Evolutionary conservation across 2,797 vertebrate species (phyloP), one percentile per base, ranked within the genome.

Genomic region (Poeciliopsis gracilis): DNA sequence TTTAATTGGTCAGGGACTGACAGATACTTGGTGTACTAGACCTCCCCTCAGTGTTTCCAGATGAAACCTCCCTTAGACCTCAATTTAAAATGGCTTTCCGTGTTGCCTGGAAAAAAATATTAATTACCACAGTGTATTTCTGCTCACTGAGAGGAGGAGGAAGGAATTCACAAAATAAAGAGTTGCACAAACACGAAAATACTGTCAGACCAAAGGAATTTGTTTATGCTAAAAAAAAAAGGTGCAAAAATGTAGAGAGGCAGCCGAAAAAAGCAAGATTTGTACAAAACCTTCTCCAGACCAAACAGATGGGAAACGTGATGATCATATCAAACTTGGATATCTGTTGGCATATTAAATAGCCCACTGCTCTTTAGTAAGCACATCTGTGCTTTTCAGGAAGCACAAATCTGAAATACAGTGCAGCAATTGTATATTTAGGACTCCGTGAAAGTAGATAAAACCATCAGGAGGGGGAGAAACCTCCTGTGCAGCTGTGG

Each of bases 31-130:
- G 85, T 88, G 90, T 93, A 74, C 86, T 80, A 78, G 77, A 86
- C 78, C 83, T 88, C 76, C 87, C 85, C 84, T 86, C 91, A 89
- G 83, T 88, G 87, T 93, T 93, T 93, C 91, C 92, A 94, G 89
- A 87, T 90, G 80, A 94, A 93, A 92, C 88, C 91, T 92, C 87
- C 89, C 82, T 85, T 83, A 92, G 88, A 90, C 91, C 92, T 91
- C 90, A 88, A 90, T 90, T 90, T 90, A 88, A 88, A 87, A 91
- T 86, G 84, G 86, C 85, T 84, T 78, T 66, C 82, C 77, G 73
- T 66, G 84, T 90, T 88, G 90, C 82, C 91, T 93, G 91, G 92
- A 95, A 94, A 94, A 59, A 89, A 84, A 92, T 92, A 92, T 95
- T 93, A 93, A 95, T 95, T 91, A 89, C 91, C 91, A 61, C 86